These are phyloP conservation scores for Leptinotarsa rubiginosa DNA, from an alignment of 2,888 invertebrate genomes.

Conservation along the genomic window DNA sequence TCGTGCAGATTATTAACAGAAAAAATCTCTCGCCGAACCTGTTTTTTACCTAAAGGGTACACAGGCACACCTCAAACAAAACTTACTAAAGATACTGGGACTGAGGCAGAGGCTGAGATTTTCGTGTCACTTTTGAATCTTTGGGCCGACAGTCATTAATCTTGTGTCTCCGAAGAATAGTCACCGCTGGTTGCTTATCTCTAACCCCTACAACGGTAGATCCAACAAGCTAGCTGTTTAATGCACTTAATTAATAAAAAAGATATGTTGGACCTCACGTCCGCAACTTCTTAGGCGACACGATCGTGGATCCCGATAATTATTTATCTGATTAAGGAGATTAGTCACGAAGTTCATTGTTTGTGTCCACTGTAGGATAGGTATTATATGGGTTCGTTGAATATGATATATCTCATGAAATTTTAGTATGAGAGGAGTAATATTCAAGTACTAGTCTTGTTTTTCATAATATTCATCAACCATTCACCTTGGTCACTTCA, in stretches of 20 bases:
- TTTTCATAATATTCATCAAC: too few relatives aligned
- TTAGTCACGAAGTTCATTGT: not conserved
- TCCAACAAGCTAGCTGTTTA: slow-evolving; percentile 59
- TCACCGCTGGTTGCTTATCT: slow-evolving; percentile 59
- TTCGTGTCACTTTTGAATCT: slow-evolving; percentile 68
- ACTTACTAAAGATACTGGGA: slow-evolving; percentile 62
- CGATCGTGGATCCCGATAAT: slow-evolving; percentile 42
- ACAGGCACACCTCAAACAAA: slow-evolving; percentile 61
- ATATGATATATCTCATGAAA: too few relatives aligned
- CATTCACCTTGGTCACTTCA: too few relatives aligned
- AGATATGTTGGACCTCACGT: slow-evolving; percentile 56
- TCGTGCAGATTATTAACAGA: slow-evolving; percentile 30
- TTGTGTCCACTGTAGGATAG: not conserved
- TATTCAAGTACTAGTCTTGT: too few relatives aligned
- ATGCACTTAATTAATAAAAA: slow-evolving; percentile 63
- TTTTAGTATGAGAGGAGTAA: too few relatives aligned
- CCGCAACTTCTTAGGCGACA: slow-evolving; percentile 44
- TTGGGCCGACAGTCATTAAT: slow-evolving; percentile 66
- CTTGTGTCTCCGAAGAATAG: slow-evolving; percentile 60
- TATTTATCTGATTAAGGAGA: slow-evolving; percentile 33
- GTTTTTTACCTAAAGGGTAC: slow-evolving; percentile 55
- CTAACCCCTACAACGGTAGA: slow-evolving; percentile 55
- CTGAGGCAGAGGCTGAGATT: slow-evolving; percentile 66
- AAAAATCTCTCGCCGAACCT: slow-evolving; percentile 39
- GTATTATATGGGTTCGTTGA: too few relatives aligned